Percentiles rank a stretch among this genome's conserved stretches.
Evolutionary conservation across 2,113 vertebrate species (phyloP).

Genomic region (Peromyscus californicus): DNA sequence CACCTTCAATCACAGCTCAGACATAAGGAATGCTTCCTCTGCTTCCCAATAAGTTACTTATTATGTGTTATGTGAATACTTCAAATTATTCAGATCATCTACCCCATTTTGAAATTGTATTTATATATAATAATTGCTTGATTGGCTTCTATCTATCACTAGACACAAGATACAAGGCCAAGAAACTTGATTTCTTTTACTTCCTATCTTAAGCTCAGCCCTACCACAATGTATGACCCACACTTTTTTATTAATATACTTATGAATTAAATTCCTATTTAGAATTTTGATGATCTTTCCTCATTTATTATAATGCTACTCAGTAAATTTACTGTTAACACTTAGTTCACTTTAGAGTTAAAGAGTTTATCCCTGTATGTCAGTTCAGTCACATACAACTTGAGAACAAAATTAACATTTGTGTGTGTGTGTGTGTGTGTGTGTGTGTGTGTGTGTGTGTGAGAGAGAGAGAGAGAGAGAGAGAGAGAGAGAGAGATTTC

Average conservation of each 20-base stretch:
- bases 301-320: background rate
- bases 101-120: background rate
- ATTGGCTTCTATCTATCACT: background rate
- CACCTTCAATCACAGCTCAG: background rate
- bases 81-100: background rate
- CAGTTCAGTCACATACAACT: background rate
- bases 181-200: background rate
- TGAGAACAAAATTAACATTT: background rate
- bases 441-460: background rate
- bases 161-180: background rate
- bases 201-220: background rate
- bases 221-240: background rate
- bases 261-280: background rate
- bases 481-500: background rate
- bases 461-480: no score
- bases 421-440: no score
- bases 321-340: conserved; percentile 29
- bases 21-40: background rate
- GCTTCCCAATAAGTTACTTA: background rate
- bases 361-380: background rate
- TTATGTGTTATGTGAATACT: background rate
- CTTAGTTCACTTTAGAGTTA: background rate
- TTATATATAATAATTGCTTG: background rate
- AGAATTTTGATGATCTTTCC: background rate
- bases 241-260: background rate